Evolutionary conservation across 1,140 invertebrate species (phyloP), one percentile per base, ranked within the genome.

Genomic region (Plectus sambesii): DNA sequence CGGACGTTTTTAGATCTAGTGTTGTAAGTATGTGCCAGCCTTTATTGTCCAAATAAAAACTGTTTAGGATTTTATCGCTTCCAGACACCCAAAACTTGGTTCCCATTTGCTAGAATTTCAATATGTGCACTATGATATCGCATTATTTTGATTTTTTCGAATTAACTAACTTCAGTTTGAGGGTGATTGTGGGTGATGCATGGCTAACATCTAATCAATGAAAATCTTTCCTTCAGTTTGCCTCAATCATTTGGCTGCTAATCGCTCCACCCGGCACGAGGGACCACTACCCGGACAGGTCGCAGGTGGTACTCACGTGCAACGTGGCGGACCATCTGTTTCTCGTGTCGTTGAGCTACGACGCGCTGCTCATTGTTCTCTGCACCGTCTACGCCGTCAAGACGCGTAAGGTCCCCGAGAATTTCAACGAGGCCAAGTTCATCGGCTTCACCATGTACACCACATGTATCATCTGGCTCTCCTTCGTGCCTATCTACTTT

Each of bases 361-460:
- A 82, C 59, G 82, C 82, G 72, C 65, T 81, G 12, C 74, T 84
- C 3, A 76, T 80, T 51, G 74, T 77, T 36, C 77, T 83, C 40
- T 83, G 81, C 67, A 83, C 81, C 0, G 73, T 81, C 12, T 83
- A 81, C 64, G 81, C 81, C 15, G 74, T 84, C 42, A 81, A 81
- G 63, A 83, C 81, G 2, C 60, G 80, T 27, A 82, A 82, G 66
- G 81, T 82, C 59, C 81, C 81, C 1, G 81, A 80, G 55, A 82
- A 82, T 60, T 79, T 79, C 61, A 80, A 80, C 61, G 78, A 79
- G 61, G 76, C 81, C 0, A 78, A 80, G 42, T 81, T 79, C 58
- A 80, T 83, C 53, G 81, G 79, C 20, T 83, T 83, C 63, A 79
- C 80, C 2, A 83, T 82, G 73, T 84, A 84, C 65, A 82, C 82